These are phyloP conservation scores for Phoronis australis DNA, from an alignment of 2,888 invertebrate genomes.

Conservation along the genomic window DNA sequence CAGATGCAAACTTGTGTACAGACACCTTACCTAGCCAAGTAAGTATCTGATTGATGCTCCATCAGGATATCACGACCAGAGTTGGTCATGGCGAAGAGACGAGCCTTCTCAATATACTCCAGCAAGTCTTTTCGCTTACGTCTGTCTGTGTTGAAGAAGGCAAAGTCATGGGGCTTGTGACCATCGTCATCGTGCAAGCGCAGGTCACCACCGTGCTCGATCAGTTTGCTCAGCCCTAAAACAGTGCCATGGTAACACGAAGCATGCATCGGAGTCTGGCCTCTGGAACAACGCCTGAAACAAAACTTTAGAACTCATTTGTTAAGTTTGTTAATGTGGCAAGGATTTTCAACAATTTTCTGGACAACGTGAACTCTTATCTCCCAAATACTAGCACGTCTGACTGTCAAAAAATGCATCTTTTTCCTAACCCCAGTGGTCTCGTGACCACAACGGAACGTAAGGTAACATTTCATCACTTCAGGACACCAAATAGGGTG, in stretches of 20 bases:
- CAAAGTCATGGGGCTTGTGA: slow-evolving; percentile 46
- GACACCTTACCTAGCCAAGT: background rate
- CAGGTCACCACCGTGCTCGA: slow-evolving; percentile 53
- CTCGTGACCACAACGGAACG: too few relatives aligned
- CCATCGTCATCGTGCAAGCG: slow-evolving; percentile 51
- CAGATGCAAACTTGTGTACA: too few relatives aligned
- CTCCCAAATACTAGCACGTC: too few relatives aligned
- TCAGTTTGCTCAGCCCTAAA: slow-evolving; percentile 41
- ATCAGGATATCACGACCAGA: slow-evolving; percentile 22
- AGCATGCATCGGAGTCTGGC: slow-evolving; percentile 53
- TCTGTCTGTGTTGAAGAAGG: slow-evolving; percentile 26
- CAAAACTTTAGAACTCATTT: too few relatives aligned
- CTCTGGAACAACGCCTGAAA: slow-evolving; percentile 22
- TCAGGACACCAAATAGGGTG: too few relatives aligned
- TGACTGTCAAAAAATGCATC: too few relatives aligned
- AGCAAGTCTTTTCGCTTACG: slow-evolving; percentile 36
- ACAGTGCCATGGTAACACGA: slow-evolving; percentile 49
- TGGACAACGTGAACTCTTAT: too few relatives aligned
- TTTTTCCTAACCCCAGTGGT: too few relatives aligned
- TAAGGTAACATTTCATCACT: too few relatives aligned
- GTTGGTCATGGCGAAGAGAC: slow-evolving; percentile 37
- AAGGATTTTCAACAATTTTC: too few relatives aligned
- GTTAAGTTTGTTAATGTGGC: too few relatives aligned
- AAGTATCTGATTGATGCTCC: slow-evolving; percentile 7
- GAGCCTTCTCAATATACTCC: slow-evolving; percentile 42